A percentile compares a stretch with the other conserved stretches of the same genome.
phyloP scores from a whole-genome alignment of 2,113 vertebrate genomes.

The Salvator merianae region DNA sequence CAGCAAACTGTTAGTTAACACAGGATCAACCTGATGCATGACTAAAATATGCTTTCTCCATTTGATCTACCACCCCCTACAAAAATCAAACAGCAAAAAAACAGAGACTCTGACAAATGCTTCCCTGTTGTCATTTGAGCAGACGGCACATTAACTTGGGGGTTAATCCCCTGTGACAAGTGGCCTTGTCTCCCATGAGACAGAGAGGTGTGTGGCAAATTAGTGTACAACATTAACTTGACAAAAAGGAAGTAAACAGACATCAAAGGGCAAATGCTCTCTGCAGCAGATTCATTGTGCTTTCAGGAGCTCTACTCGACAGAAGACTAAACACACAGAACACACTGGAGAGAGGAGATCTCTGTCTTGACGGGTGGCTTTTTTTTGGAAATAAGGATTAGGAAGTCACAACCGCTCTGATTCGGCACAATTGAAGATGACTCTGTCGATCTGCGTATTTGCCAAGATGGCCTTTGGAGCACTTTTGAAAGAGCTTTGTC shows the following conservation, averaged over 20 bases:
- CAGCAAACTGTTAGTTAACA: conserved; percentile 7
- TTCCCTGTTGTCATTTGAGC: conserved; percentile 15
- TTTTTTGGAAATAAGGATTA: conserved; percentile 12
- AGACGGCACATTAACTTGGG: conserved; percentile 32
- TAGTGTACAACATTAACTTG: background rate
- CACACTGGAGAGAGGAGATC: conserved; percentile 35
- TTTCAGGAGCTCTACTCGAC: conserved; percentile 27
- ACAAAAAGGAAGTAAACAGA: background rate
- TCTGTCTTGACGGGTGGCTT: background rate
- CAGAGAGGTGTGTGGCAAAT: conserved; percentile 27
- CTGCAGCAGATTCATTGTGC: conserved; percentile 5
- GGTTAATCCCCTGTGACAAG: conserved; percentile 41
- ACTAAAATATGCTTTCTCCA: background rate
- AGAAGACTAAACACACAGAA: conserved; percentile 18
- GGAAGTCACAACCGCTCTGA: conserved; percentile 27
- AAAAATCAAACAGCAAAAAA: background rate
- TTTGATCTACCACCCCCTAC: background rate
- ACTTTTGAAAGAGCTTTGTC: conserved; percentile 30
- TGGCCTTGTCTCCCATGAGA: background rate
- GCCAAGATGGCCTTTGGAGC: conserved; percentile 30
- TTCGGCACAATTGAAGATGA: conserved; percentile 7
- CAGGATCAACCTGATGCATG: conserved; percentile 5
- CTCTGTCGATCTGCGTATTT: conserved; percentile 25
- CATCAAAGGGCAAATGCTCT: conserved; percentile 36
- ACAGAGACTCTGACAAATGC: background rate